phyloP scores from a whole-genome alignment of 2,113 vertebrate species.

The Willisornis vidua region DNA sequence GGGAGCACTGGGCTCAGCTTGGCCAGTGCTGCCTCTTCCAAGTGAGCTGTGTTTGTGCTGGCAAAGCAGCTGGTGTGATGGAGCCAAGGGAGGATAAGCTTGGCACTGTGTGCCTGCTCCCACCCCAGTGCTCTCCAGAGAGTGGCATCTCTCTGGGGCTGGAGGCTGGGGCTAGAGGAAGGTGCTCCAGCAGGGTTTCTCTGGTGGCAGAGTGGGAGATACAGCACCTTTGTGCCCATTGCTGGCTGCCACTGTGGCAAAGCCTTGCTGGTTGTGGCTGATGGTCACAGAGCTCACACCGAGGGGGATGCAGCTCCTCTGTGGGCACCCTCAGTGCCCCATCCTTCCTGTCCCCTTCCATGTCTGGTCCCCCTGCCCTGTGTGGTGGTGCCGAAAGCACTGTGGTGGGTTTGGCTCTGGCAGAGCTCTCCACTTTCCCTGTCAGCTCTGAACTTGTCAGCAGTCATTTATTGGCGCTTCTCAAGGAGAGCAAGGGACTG shows the following conservation, averaged over 20 bases:
- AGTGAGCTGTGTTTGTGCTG: neutral
- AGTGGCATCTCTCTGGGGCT: neutral
- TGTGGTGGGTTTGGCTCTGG: neutral
- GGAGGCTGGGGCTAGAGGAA: fast-evolving
- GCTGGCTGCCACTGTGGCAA: fast-evolving
- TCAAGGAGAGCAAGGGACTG: neutral
- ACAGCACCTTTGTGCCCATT: fast-evolving
- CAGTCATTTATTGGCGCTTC: neutral
- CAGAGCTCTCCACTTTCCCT: neutral
- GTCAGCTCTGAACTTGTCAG: neutral
- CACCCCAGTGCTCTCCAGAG: neutral
- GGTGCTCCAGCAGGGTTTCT: neutral
- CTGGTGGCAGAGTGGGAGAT: neutral
- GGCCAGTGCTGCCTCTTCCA: neutral
- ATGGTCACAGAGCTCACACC: neutral
- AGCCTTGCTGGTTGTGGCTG: neutral
- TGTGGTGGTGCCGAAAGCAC: fast-evolving
- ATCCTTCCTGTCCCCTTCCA: neutral
- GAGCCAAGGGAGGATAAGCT: neutral
- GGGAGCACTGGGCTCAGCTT: neutral
- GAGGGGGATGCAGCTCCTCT: neutral
- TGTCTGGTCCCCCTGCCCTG: fast-evolving
- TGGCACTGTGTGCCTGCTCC: neutral
- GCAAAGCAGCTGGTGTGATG: neutral
- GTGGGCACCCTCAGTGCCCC: neutral